Conservation (phyloP, 2,888 invertebrate genomes). For the Sphinx pinastri region DNA sequence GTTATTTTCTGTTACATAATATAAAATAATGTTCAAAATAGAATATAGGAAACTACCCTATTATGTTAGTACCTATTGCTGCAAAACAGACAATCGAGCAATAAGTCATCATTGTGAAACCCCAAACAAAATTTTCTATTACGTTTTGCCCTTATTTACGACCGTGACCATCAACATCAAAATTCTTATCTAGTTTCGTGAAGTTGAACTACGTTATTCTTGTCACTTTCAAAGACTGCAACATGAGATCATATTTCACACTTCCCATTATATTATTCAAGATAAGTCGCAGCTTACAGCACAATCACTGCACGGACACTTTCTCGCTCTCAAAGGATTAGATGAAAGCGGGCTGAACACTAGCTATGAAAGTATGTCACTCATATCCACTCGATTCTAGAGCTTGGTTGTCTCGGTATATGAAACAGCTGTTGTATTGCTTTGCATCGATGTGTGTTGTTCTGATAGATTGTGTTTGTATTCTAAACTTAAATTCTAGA, state of each 20-base stretch:
- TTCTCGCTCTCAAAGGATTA: conserved; percentile 14
- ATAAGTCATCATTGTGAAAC: too few relatives aligned
- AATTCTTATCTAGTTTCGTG: neutral
- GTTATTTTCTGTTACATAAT: too few relatives aligned
- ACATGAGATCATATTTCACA: neutral
- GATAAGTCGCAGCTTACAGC: conserved; percentile 17
- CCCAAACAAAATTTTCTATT: too few relatives aligned
- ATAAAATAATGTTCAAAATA: too few relatives aligned
- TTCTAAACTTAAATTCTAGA: neutral
- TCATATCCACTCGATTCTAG: neutral
- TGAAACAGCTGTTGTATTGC: neutral
- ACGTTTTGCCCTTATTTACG: too few relatives aligned
- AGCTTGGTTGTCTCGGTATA: neutral
- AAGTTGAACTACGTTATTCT: neutral
- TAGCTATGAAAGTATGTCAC: conserved; percentile 17
- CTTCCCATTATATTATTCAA: conserved; percentile 3
- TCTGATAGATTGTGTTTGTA: neutral
- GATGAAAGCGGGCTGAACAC: neutral
- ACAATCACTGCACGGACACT: conserved; percentile 18
- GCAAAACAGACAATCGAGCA: too few relatives aligned
- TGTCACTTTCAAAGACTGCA: too few relatives aligned
- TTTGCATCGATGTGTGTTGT: neutral
- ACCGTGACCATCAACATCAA: neutral
- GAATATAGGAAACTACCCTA: too few relatives aligned
- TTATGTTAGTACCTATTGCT: too few relatives aligned